These are phyloP conservation scores for Mechanitis messenoides DNA, from an alignment of 2,888 invertebrate genomes.

Conservation along the genomic window DNA sequence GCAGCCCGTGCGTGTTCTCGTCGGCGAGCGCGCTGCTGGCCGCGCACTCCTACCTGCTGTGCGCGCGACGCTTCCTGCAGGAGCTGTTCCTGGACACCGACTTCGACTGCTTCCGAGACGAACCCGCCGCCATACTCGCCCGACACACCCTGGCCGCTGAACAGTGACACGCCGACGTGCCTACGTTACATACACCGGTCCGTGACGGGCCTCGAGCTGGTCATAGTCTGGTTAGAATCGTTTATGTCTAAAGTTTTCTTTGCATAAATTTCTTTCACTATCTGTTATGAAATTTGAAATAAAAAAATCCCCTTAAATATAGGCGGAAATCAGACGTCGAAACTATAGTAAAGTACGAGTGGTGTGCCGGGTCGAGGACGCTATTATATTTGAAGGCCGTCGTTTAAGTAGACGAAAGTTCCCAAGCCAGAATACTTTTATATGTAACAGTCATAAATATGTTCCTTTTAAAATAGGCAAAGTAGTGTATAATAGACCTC, in stretches of 20 bases:
- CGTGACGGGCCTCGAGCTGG: no score
- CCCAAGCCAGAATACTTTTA: background rate
- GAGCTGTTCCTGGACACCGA: conserved; percentile 93
- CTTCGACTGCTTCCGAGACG: conserved; percentile 79
- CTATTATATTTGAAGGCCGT: no score
- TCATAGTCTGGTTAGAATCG: no score
- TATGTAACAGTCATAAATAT: conserved; percentile 6
- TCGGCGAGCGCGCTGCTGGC: conserved; percentile 90
- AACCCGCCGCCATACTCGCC: conserved; percentile 68
- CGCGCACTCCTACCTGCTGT: conserved; percentile 87
- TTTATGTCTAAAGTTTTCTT: no score
- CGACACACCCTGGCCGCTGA: conserved; percentile 36
- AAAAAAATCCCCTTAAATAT: no score
- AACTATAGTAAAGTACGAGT: no score
- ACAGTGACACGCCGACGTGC: conserved; percentile 10
- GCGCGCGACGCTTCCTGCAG: conserved; percentile 91
- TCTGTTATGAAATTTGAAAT: no score
- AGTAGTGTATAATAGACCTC: background rate
- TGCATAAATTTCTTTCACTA: no score
- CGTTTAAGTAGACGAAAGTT: no score
- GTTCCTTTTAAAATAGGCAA: conserved; percentile 5
- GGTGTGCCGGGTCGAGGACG: no score
- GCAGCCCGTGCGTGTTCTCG: conserved; percentile 94
- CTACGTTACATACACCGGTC: no score
- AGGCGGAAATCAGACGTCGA: no score